Evolutionary conservation across 2,888 invertebrate species (phyloP), one percentile per base, ranked within the genome.

Genomic region (Ophioninae sp.): DNA sequence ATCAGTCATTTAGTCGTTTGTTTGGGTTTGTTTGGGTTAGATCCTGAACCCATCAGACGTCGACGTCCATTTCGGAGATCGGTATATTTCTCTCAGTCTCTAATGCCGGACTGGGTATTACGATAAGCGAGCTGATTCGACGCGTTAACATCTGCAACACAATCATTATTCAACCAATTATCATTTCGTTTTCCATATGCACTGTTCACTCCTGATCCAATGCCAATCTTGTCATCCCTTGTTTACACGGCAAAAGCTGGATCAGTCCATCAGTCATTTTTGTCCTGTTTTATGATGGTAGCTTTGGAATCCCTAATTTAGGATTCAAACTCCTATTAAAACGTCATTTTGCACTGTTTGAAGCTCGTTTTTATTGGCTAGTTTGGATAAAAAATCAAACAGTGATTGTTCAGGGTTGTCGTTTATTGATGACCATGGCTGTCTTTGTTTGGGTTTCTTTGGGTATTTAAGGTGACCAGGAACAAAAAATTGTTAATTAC

Each of bases 131-230:
- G 86, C 83, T 82, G 84, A 87, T 85, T 81, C 67, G 64, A 61
- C 51, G 69, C 71, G 74, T 72, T 81, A 71, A 30, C 85, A 86
- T 87, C 87, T 86, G 87, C 84, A 85, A 85, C 85, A n/a, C n/a
- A n/a, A n/a, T 85, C 86, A 86, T 85, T 86, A 87, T 87, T 87
- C 85, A 85, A 78, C 84, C 85, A 87, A 88, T 90, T 88, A 90
- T 86, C 85, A 79, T 81, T 44, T 76, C 63, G 61, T 41, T 76
- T 76, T 56, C 10, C 51, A 17, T 51, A 51, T 13, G 2, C 74
- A 20, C 68, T 20, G 63, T 76, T 79, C 67, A 65, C 13, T 39
- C 6, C 30, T 20, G 22, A 7, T 23, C 37, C 13, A 63, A 56
- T 6, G 37, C n/a, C 65, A 20, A 37, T 44, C 63, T n/a, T 44